These are phyloP conservation scores for Gallirallus australis DNA, from an alignment of 2,797 vertebrate genomes.

Conservation along the genomic window DNA sequence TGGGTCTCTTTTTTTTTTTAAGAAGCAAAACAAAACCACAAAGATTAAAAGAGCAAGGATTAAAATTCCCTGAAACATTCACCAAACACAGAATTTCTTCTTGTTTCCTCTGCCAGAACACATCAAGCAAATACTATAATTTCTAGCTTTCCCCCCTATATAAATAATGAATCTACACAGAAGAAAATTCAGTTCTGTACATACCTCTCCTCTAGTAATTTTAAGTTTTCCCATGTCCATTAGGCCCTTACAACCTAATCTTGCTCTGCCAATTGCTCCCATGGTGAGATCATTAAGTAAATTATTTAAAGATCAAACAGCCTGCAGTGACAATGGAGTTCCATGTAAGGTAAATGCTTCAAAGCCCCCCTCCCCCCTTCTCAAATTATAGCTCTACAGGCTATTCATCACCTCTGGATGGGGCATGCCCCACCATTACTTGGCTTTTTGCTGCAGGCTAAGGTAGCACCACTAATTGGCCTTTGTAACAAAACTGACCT, in stretches of 20 bases:
- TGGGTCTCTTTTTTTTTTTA: not conserved
- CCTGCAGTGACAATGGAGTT: slow-evolving; percentile 97
- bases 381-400: slow-evolving; percentile 96
- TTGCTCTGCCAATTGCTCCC: slow-evolving; percentile 96
- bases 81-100: not conserved
- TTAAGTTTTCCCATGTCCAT: slow-evolving; percentile 94
- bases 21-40: not conserved
- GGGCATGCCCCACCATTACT: slow-evolving; percentile 93
- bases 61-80: slow-evolving; percentile 20
- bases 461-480: slow-evolving; percentile 98
- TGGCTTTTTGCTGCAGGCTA: slow-evolving; percentile 97
- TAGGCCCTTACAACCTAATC: slow-evolving; percentile 98
- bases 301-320: slow-evolving; percentile 99
- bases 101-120: slow-evolving; percentile 44
- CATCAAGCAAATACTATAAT: slow-evolving; percentile 54
- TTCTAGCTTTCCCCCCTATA: slow-evolving; percentile 57
- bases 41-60: slow-evolving; percentile 44
- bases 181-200: slow-evolving; percentile 78
- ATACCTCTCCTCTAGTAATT: slow-evolving; percentile 82
- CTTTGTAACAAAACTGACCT: slow-evolving; percentile 99
- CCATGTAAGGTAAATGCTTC: slow-evolving; percentile 98
- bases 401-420: slow-evolving; percentile 92
- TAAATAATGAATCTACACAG: slow-evolving; percentile 78
- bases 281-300: slow-evolving; percentile 99
- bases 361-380: slow-evolving; percentile 87